Evolutionary conservation across 2,888 invertebrate genomes (phyloP), one percentile per base, ranked within the genome.

Genomic region (Nezara viridula): DNA sequence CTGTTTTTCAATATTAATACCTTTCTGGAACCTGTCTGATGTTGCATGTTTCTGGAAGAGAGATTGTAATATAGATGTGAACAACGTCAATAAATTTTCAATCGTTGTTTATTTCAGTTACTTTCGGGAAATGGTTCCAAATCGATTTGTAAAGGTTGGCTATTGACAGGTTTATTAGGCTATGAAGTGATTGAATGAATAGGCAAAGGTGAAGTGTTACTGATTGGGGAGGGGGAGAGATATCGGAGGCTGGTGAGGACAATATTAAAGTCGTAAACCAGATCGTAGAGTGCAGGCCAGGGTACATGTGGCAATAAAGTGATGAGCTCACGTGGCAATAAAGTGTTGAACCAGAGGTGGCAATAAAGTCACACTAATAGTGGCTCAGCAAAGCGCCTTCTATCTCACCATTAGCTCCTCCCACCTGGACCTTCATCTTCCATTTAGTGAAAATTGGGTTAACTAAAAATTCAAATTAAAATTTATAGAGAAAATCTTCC

Each of bases 241-340:
- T 44, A 44, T 5, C 5, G 7, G 5, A 44, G 16, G 19, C 21
- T 32, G 19, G 66, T 12, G 37, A 73, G 66, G 66, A 73, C 66
- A 73, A 73, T 37, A 73, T 73, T 73, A 73, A 37, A 73, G 66
- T 21, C 66, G 37, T 73, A 73, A 73, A 73, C 24, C 21, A 73
- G 66, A 73, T 19, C 10, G 37, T 37, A 73, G 16, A 37, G 66
- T 21, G 37, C n/a, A 19, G 37, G 37, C 32, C 37, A 1, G 32
- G 37, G 3, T 37, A 19, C 32, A 37, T 2, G 32, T n/a, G 19
- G 32, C 66, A 73, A 37, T 73, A 37, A 73, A 73, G 19, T 73
- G 66, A 73, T 37, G 37, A 73, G 37, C 37, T 37, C 32, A 19
- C 32, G 66, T 73, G 32, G 66, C 37, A 21, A 73, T 73, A 73